Conservation (phyloP, 1,140 invertebrate genomes). For the Coboldia fuscipes region DNA sequence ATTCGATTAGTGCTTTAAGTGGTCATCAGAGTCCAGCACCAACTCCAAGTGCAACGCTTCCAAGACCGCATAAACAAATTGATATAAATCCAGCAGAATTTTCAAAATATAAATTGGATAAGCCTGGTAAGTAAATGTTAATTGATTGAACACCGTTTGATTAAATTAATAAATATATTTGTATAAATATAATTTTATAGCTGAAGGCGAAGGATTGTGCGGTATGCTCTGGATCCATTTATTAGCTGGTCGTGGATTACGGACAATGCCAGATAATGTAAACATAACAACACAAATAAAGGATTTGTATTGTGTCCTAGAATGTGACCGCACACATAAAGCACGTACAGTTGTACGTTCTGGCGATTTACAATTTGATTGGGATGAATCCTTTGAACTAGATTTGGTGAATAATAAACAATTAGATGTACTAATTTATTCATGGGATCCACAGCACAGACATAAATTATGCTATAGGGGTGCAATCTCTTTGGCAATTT, state of each 20-base stretch:
- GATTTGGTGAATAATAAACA: conserved; percentile 87
- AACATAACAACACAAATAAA: conserved; percentile 20
- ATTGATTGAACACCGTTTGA: not conserved
- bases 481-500: conserved; percentile 62
- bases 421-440: conserved; percentile 90
- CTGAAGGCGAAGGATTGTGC: conserved; percentile 39
- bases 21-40: conserved; percentile 39
- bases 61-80: conserved; percentile 45
- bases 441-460: conserved; percentile 90
- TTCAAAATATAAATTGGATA: conserved; percentile 79
- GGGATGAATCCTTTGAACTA: conserved; percentile 97
- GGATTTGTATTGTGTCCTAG: conserved; percentile 91
- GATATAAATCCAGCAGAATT: conserved; percentile 86
- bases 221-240: conserved; percentile 82
- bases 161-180: too few species aligned
- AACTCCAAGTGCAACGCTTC: conserved; percentile 52
- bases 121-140: conserved; percentile 29
- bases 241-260: conserved; percentile 66
- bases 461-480: conserved; percentile 90
- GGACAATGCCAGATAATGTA: conserved; percentile 47
- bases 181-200: not conserved
- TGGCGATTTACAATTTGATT: conserved; percentile 93
- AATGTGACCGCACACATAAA: conserved; percentile 92
- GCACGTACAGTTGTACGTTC: conserved; percentile 92
- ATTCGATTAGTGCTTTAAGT: conserved; percentile 26